phyloP scores from a whole-genome alignment of 2,113 vertebrate genomes.

The Loxodonta africana region DNA sequence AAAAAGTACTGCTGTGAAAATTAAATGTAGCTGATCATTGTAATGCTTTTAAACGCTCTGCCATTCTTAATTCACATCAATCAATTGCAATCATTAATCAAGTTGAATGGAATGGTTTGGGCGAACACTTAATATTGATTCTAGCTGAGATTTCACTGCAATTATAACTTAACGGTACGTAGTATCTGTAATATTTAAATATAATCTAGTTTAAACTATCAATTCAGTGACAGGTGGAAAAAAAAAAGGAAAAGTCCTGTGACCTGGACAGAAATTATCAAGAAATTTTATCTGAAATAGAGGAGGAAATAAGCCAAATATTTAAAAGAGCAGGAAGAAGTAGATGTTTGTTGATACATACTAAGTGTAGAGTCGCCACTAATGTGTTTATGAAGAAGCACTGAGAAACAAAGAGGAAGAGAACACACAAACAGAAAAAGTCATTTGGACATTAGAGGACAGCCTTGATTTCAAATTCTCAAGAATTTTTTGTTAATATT shows the following conservation, averaged over 20 bases:
- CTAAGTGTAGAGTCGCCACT: background rate
- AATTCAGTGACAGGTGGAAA: constrained; percentile 55
- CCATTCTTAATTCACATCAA: constrained; percentile 81
- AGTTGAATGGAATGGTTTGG: constrained; percentile 62
- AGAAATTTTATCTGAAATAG: constrained; percentile 22
- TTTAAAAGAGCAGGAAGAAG: background rate
- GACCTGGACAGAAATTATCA: constrained; percentile 45
- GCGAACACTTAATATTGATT: constrained; percentile 64
- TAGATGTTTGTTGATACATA: background rate
- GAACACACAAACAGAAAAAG: background rate
- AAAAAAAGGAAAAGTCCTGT: constrained; percentile 63
- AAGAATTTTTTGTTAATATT: background rate
- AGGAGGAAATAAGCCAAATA: background rate
- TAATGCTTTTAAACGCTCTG: constrained; percentile 73
- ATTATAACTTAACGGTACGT: constrained; percentile 78
- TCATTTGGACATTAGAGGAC: background rate
- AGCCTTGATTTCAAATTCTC: background rate
- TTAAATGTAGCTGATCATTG: constrained; percentile 70
- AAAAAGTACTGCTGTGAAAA: constrained; percentile 65
- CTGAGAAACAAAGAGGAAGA: background rate
- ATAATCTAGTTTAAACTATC: constrained; percentile 76
- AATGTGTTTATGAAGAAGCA: background rate
- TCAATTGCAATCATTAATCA: constrained; percentile 77
- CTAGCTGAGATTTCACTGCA: constrained; percentile 81
- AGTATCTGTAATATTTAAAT: constrained; percentile 78